Evolutionary conservation across 2,888 invertebrate species (phyloP).

Genomic region (Drosophila hawaiiensis): DNA sequence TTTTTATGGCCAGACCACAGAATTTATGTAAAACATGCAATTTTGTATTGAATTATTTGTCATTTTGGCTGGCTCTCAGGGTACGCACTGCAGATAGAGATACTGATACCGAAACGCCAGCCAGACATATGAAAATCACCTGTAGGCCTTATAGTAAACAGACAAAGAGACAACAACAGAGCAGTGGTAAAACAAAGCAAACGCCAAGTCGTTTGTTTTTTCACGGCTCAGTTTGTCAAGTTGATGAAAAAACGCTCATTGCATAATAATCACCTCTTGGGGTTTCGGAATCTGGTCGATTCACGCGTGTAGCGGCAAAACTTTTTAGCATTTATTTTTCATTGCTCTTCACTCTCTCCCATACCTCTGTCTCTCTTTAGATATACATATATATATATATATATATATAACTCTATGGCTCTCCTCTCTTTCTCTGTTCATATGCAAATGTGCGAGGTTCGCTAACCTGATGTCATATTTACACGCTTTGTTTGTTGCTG

Average conservation of each 20-base stretch:
- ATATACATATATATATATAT: not conserved
- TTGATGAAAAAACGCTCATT: constrained; percentile 81
- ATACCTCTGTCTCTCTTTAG: constrained; percentile 1
- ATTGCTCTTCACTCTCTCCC: constrained; percentile 28
- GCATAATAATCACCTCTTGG: constrained; percentile 83
- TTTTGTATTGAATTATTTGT: constrained; percentile 73
- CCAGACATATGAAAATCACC: constrained; percentile 42
- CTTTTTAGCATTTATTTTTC: constrained; percentile 17
- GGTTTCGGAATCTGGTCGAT: constrained; percentile 40
- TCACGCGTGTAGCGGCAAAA: constrained; percentile 67
- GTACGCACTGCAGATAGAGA: constrained; percentile 48
- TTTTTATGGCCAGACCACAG: constrained; percentile 47
- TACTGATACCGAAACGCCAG: constrained; percentile 30
- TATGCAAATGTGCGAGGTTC: constrained; percentile 70
- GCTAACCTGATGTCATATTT: constrained; percentile 80
- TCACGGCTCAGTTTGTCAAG: constrained; percentile 75
- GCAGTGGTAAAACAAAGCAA: constrained; percentile 56
- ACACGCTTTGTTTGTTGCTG: constrained; percentile 60
- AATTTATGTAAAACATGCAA: constrained; percentile 75
- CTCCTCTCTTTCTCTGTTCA: constrained; percentile 8
- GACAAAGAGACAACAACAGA: constrained; percentile 45
- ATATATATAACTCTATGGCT: constrained; percentile 3
- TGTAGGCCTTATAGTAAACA: constrained; percentile 37
- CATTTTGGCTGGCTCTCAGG: constrained; percentile 46
- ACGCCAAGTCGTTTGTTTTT: constrained; percentile 57